Percentiles rank a stretch among this genome's conserved stretches.
phyloP scores from a whole-genome alignment of 1,140 invertebrate species.

The Zaprionus vittiger region DNA sequence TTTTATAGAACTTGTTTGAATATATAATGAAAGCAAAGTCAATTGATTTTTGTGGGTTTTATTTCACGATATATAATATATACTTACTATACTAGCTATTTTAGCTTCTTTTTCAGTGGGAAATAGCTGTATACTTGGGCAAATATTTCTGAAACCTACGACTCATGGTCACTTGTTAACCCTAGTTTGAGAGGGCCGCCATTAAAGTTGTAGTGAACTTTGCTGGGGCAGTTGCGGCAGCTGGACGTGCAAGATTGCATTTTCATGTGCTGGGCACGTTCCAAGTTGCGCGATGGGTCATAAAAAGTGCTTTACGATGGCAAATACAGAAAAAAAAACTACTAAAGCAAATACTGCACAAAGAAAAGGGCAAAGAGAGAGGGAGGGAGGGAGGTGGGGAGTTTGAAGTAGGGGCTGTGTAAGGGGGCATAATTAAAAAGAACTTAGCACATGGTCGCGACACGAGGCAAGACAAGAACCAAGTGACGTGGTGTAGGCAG shows the following conservation, averaged over 20 bases:
- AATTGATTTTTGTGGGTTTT: background rate
- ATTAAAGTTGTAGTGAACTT: slow-evolving; percentile 17
- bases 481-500: slow-evolving; percentile 1
- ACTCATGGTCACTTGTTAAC: background rate
- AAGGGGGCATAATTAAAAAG: slow-evolving; percentile 63
- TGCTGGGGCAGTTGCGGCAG: slow-evolving; percentile 8
- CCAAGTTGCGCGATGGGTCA: slow-evolving; percentile 41
- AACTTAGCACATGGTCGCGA: slow-evolving; percentile 69
- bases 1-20: background rate
- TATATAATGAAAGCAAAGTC: background rate
- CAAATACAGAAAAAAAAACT: slow-evolving; percentile 21
- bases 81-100: too few species aligned
- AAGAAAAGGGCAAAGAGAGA: background rate
- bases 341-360: slow-evolving; percentile 6
- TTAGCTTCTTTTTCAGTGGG: too few species aligned
- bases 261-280: slow-evolving; percentile 44
- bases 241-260: slow-evolving; percentile 30
- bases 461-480: slow-evolving; percentile 31
- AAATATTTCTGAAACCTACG: background rate
- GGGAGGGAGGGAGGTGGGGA: background rate
- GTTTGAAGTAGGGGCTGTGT: background rate
- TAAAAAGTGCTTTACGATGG: slow-evolving; percentile 49
- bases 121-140: too few species aligned
- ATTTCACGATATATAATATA: background rate
- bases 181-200: slow-evolving; percentile 3